Base-by-base conservation (phyloP, 2,797 vertebrate species). In the Megaceryle alcyon region DNA sequence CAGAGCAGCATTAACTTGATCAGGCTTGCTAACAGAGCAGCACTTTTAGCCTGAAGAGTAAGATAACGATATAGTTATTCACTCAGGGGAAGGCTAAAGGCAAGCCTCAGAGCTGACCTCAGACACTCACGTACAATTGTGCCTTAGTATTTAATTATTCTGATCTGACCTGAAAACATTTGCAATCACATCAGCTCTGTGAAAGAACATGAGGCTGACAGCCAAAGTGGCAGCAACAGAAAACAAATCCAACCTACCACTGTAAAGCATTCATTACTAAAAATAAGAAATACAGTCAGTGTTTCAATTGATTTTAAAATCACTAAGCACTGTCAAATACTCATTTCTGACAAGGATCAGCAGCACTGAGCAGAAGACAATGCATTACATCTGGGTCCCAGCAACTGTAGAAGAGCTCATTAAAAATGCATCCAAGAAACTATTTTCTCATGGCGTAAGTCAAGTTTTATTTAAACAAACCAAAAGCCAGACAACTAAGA, bases 391-490 rank as follows among this genome's bases (percentile, higher is more conserved):
- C 68, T 68, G 76, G 14, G 59, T 81, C 49, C 49, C 39, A 82
- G 20, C 39, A 53, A 3, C 43, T 28, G 25, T 12, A 63, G n/a
- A 51, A 83, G 19, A 69, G 17, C 33, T 89, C 65, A 76, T 90
- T 90, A 94, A 91, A 95, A 86, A 92, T 76, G 46, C 61, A 92
- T 53, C 35, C 69, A 88, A 88, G 54, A 88, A 97, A 78, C 73
- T 79, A 63, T 76, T 68, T 61, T 89, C 77, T 93, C 86, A 90
- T 78, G 54, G 65, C 59, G 29, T 56, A 92, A 86, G 61, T 92
- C 92, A 90, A 83, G 59, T 69, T 94, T 92, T 86, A 94, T 94
- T 92, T 82, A 81, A 78, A 80, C 54, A 91, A 93, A 54, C 51
- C 44, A 39, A 72, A 82, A 89, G 65, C 41, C 86, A 82, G 83